These are phyloP conservation scores for Drosophila stalkeri DNA, from an alignment of 2,888 invertebrate species.

Conservation along the genomic window DNA sequence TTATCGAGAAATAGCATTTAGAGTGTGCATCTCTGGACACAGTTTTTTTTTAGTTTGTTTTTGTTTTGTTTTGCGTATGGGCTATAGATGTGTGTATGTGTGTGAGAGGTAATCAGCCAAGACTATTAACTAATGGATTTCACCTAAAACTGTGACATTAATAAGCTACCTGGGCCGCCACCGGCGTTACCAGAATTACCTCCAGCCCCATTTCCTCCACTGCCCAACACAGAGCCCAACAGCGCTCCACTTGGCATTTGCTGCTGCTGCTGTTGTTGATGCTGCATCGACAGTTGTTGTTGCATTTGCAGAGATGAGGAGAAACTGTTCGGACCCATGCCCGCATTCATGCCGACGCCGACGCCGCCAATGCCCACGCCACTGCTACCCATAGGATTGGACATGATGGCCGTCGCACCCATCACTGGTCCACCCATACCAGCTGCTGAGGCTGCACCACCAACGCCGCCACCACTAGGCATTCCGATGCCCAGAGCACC, in stretches of 20 bases:
- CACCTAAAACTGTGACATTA: slow-evolving; percentile 81
- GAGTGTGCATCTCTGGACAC: slow-evolving; percentile 48
- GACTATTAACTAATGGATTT: slow-evolving; percentile 77
- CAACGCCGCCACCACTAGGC: slow-evolving; percentile 42
- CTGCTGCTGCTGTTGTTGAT: slow-evolving; percentile 63
- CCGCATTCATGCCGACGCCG: slow-evolving; percentile 54
- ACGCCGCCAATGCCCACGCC: slow-evolving; percentile 40
- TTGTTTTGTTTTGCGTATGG: slow-evolving; percentile 19
- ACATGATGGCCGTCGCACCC: slow-evolving; percentile 57
- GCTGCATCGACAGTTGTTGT: slow-evolving; percentile 64
- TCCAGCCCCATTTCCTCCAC: slow-evolving; percentile 50
- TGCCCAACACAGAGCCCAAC: slow-evolving; percentile 67
- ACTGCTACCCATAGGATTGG: slow-evolving; percentile 47
- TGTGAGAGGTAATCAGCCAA: slow-evolving; percentile 69
- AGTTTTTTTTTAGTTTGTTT: slow-evolving; percentile 12
- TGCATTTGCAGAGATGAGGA: slow-evolving; percentile 74
- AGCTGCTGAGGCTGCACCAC: slow-evolving; percentile 16
- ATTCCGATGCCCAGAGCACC: slow-evolving; percentile 54
- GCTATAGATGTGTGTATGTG: slow-evolving; percentile 27
- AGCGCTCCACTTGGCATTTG: slow-evolving; percentile 71
- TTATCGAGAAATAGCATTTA: slow-evolving; percentile 75
- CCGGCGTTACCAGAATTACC: slow-evolving; percentile 50
- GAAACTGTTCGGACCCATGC: slow-evolving; percentile 72
- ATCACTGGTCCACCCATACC: slow-evolving; percentile 55
- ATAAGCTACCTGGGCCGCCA: slow-evolving; percentile 84